These are phyloP conservation scores for Lamprotornis superbus DNA, from an alignment of 2,113 vertebrate genomes.

Conservation along the genomic window DNA sequence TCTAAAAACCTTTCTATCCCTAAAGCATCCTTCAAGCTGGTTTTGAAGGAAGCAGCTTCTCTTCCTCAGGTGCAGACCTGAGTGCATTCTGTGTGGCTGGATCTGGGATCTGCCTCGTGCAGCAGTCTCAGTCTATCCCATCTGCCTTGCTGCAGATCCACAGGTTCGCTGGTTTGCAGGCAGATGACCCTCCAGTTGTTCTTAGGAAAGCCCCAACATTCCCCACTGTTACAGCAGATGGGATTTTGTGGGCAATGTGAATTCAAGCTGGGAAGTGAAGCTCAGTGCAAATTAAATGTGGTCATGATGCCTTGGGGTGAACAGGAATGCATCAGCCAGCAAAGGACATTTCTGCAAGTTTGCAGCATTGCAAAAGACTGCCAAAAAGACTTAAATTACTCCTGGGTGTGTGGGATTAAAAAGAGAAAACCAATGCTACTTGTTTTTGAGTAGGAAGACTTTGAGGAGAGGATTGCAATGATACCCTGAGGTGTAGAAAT, in stretches of 20 bases:
- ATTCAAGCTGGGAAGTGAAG: neutral
- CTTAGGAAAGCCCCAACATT: neutral
- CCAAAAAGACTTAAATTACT: neutral
- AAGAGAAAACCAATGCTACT: neutral
- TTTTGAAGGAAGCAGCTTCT: neutral
- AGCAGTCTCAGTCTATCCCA: rapidly evolving
- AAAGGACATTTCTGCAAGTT: neutral
- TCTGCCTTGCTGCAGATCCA: neutral
- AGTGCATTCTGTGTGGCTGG: neutral
- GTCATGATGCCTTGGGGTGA: neutral
- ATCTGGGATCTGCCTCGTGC: rapidly evolving
- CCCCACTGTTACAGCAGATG: neutral
- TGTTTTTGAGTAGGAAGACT: neutral
- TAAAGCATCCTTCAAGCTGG: neutral
- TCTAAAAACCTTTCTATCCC: neutral
- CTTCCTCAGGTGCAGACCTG: neutral
- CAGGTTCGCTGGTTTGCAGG: neutral
- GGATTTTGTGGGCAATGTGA: neutral
- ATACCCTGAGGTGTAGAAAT: neutral
- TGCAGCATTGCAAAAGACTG: neutral
- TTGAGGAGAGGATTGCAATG: neutral
- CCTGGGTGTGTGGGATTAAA: neutral
- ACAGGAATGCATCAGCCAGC: neutral
- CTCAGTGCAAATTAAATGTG: rapidly evolving
- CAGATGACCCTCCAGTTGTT: neutral